A percentile compares a stretch with the other conserved stretches of the same genome.
Evolutionary conservation across 2,888 invertebrate genomes (phyloP).

Genomic region (Leucoma salicis): DNA sequence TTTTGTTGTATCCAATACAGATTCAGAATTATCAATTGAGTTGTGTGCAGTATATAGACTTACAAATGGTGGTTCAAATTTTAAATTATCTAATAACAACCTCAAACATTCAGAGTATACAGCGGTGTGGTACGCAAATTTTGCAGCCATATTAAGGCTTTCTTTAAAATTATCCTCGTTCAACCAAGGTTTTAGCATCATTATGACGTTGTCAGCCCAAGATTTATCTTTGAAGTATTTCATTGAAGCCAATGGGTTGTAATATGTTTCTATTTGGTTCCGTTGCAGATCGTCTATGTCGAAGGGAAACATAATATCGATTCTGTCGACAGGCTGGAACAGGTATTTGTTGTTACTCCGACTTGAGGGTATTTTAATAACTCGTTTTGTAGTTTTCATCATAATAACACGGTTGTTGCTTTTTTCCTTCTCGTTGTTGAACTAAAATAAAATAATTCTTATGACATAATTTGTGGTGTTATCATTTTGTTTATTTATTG

Average conservation of each 20-base stretch:
- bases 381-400: conserved; percentile 87
- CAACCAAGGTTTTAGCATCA: conserved; percentile 63
- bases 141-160: conserved; percentile 68
- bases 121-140: conserved; percentile 62
- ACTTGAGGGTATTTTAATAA: conserved; percentile 84
- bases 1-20: conserved; percentile 18
- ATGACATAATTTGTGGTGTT: no score
- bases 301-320: conserved; percentile 70
- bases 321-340: conserved; percentile 64
- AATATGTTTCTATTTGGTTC: conserved; percentile 50
- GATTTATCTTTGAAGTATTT: conserved; percentile 63
- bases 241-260: conserved; percentile 55
- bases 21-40: conserved; percentile 22
- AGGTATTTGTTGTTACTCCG: conserved; percentile 61
- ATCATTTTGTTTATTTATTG: no score
- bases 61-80: conserved; percentile 38
- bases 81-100: conserved; percentile 55
- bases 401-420: conserved; percentile 83
- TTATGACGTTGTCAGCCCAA: conserved; percentile 66
- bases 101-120: conserved; percentile 59
- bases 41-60: conserved; percentile 55
- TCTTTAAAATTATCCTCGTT: conserved; percentile 47
- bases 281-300: conserved; percentile 55
- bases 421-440: conserved; percentile 80
- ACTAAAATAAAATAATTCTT: conserved; percentile 52